A percentile compares a stretch with the other conserved stretches of the same genome.
Conservation (phyloP, 2,888 invertebrate species). For the Myopa tessellatipennis region DNA sequence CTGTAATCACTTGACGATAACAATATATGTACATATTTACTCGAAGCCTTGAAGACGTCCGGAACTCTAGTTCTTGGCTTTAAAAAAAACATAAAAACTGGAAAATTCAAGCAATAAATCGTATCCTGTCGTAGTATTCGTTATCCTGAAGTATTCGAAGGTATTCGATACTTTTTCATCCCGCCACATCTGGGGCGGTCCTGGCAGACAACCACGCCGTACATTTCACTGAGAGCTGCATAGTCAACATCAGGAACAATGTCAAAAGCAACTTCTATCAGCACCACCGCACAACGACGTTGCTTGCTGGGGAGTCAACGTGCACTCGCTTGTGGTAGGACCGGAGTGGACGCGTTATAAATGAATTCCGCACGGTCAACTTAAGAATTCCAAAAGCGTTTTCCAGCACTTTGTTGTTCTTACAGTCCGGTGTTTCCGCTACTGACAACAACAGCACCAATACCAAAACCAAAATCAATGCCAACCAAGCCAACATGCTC, state of each 20-base stretch:
- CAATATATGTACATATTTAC: too few species aligned
- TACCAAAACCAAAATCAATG: background rate
- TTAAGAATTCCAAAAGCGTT: conserved; percentile 15
- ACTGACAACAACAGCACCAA: background rate
- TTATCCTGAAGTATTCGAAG: too few species aligned
- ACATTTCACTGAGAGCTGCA: background rate
- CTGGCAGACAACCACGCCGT: too few species aligned
- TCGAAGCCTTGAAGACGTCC: too few species aligned
- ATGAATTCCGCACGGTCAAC: background rate
- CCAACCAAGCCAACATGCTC: background rate
- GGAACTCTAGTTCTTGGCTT: too few species aligned
- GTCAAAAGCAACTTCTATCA: background rate
- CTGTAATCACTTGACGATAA: too few species aligned
- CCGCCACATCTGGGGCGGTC: too few species aligned
- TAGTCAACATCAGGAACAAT: background rate
- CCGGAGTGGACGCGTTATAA: background rate
- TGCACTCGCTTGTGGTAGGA: conserved; percentile 10
- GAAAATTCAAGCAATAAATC: too few species aligned
- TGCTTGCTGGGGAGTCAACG: background rate
- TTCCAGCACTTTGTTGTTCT: conserved; percentile 3
- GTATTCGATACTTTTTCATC: too few species aligned
- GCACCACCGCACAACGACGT: background rate
- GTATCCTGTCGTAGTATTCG: too few species aligned
- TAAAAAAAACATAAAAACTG: too few species aligned
- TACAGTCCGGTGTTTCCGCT: conserved; percentile 24